Evolutionary conservation across 2,888 invertebrate genomes (phyloP), one percentile per base, ranked within the genome.

Genomic region (Trichogramma evanescens): DNA sequence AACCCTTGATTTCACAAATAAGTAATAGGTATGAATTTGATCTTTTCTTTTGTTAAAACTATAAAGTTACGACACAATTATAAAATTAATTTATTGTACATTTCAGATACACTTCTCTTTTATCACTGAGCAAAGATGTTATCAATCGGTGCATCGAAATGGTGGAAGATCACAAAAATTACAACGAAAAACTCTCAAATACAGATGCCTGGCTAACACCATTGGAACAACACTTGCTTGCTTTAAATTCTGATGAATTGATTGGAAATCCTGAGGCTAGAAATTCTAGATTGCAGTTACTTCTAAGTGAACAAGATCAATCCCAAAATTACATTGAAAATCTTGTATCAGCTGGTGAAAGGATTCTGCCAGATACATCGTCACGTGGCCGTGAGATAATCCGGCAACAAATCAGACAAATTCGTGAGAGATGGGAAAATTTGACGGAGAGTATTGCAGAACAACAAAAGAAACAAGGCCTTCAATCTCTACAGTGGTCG

Each of bases 331-430:
- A 90, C 68, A 82, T 96, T 43, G 84, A 85, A 57, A 84, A 86
- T 46, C 78, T 94, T 13, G 87, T 89, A 9, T 82, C 87, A 4
- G 83, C 89, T 0, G 93, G 93, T 3, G 96, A 97, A 72, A 88
- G 89, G 74, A 85, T 96, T n/a, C 83, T 94, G 63, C 92, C 95
- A 0, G 93, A 94, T 76, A 97, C 95, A 3, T 91, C 95, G 7
- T 89, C 95, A 0, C 87, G 88, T 68, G 96, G 96, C 0, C 84
- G 96, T 64, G 96, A 97, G 76, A 85, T 84, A 56, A 88, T 96
- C 59, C 84, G 96, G n/a, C 86, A 89, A 66, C 91, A 95, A 74
- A 80, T 95, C 60, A 83, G 93, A 70, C 82, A 84, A 40, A 83
- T 92, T 10, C 84, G 93, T 69, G 91, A 93, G 72, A 83, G 91